phyloP scores from a whole-genome alignment of 2,888 invertebrate genomes.

The Byasa hedistus region DNA sequence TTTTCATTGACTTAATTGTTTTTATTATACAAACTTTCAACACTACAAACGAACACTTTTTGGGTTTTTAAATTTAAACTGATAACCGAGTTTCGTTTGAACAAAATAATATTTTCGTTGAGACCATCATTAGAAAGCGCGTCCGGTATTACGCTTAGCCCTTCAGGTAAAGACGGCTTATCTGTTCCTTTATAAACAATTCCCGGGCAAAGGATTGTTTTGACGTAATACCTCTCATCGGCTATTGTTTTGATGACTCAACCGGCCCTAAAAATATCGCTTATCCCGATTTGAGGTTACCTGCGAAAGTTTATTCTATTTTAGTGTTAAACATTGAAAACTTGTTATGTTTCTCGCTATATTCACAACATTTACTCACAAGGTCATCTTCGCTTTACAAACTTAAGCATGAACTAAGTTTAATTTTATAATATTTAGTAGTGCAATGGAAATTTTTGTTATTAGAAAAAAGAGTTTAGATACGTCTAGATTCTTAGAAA shows the following conservation, averaged over 20 bases:
- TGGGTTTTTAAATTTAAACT: neutral
- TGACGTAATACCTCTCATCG: constrained; percentile 40
- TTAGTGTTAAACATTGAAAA: constrained; percentile 1
- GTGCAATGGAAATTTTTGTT: too few relatives aligned
- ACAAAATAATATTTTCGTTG: constrained; percentile 3
- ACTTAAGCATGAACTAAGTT: too few relatives aligned
- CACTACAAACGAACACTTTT: neutral
- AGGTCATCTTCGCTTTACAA: neutral
- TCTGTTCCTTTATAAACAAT: constrained; percentile 54
- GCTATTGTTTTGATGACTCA: constrained; percentile 13
- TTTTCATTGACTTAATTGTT: too few relatives aligned
- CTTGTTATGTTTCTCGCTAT: constrained; percentile 1
- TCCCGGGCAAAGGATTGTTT: constrained; percentile 47
- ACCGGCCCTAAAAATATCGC: constrained; percentile 1
- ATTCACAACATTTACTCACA: constrained; percentile 6
- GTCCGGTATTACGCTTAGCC: constrained; percentile 33
- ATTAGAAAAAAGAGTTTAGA: too few relatives aligned
- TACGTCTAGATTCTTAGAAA: too few relatives aligned
- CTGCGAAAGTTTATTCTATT: neutral
- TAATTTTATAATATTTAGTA: too few relatives aligned
- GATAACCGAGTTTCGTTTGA: constrained; percentile 10
- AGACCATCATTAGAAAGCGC: constrained; percentile 12
- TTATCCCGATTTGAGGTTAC: neutral
- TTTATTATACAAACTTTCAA: too few relatives aligned
- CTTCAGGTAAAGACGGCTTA: constrained; percentile 40